Percentiles rank a stretch among this genome's conserved stretches.
Evolutionary conservation across 2,888 invertebrate genomes (phyloP).

Genomic region (Alviniconcha strummeri): DNA sequence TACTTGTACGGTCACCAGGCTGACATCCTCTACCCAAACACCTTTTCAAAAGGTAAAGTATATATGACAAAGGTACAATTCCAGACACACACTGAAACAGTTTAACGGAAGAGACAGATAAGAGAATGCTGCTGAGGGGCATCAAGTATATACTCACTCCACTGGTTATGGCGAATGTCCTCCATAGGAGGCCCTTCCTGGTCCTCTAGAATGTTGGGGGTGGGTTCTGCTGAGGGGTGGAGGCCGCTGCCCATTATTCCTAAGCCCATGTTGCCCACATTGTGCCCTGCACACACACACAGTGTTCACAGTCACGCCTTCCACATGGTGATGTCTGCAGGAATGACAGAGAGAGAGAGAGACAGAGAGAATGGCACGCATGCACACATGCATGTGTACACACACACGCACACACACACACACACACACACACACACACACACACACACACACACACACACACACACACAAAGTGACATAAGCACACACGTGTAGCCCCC

Average conservation of each 20-base stretch:
- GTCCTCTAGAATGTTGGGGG: conserved; percentile 60
- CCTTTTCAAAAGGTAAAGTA: too few species aligned
- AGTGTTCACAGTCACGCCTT: too few species aligned
- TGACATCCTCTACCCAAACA: too few species aligned
- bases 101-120: too few species aligned
- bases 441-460: background rate
- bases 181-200: conserved; percentile 54
- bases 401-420: background rate
- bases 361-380: background rate
- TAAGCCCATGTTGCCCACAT: conserved; percentile 24
- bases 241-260: conserved; percentile 60
- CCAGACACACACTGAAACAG: too few species aligned
- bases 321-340: background rate
- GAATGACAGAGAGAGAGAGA: background rate
- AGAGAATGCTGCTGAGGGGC: too few species aligned
- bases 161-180: conserved; percentile 56
- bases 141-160: conserved; percentile 54
- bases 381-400: background rate
- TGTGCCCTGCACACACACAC: conserved; percentile 29
- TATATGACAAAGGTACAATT: too few species aligned
- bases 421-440: too few species aligned
- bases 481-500: too few species aligned
- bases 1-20: too few species aligned
- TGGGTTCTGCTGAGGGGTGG: conserved; percentile 55
- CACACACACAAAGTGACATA: too few species aligned